Evolutionary conservation across 1,140 invertebrate species (phyloP).

Genomic region (Neodiprion virginianus): DNA sequence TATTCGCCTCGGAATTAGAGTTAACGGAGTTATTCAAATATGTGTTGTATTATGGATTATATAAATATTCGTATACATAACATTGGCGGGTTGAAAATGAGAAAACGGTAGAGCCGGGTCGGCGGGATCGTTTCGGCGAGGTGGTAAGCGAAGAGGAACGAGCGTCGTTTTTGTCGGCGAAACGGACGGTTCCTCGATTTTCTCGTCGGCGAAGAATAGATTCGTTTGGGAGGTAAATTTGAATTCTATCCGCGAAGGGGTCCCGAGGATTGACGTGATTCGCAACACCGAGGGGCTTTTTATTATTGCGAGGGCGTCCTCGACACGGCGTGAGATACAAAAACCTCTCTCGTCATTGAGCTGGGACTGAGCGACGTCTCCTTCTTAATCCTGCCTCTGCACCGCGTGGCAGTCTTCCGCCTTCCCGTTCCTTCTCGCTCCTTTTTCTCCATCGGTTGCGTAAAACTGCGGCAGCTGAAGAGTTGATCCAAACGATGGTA

Average conservation of each 20-base stretch:
- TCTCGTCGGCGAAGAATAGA: background rate
- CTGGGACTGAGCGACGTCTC: background rate
- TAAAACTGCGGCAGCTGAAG: background rate
- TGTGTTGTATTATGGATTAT: too few species aligned
- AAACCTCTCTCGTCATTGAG: background rate
- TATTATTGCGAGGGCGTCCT: background rate
- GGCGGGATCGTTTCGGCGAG: too few species aligned
- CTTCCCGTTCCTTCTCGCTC: background rate
- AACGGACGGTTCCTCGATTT: background rate
- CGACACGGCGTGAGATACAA: background rate
- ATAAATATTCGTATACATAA: too few species aligned
- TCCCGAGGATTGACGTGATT: background rate
- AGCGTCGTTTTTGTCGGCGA: background rate
- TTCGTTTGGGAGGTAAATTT: background rate
- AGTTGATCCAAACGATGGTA: too few species aligned
- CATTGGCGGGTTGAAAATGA: too few species aligned
- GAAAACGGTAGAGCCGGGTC: too few species aligned
- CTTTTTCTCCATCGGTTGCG: conserved; percentile 5
- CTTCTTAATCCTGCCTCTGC: background rate
- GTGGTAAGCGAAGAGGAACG: too few species aligned
- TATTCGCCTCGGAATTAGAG: too few species aligned
- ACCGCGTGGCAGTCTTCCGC: conserved; percentile 19
- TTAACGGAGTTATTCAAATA: too few species aligned
- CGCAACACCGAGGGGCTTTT: conserved; percentile 6
- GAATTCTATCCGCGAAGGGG: conserved; percentile 6